Evolutionary conservation across 2,113 vertebrate genomes (phyloP), one percentile per base, ranked within the genome.

Genomic region (Amazona guildingii): DNA sequence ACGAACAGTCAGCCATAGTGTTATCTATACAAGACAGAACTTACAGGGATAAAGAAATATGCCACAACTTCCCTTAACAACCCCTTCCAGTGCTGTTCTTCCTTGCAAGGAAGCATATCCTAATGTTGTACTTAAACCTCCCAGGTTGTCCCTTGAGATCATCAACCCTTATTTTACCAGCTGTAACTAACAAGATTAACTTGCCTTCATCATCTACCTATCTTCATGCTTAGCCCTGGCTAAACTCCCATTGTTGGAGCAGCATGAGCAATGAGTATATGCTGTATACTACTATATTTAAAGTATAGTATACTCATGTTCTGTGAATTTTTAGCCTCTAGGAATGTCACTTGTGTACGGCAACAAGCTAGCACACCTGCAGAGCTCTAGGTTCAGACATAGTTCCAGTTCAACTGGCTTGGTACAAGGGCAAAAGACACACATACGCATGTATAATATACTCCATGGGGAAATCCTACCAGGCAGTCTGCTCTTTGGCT

Each of bases 361-460:
- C 29, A 82, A 29, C 13, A 62, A 31, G 23, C 18, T 37, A 39
- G 27, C 18, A 61, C 3, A 23, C 8, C 37, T 15, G 39, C 2
- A 2, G 17, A 17, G 7, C 31, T 57, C 52, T 54, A 51, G 10
- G 7, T 29, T 75, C 84, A 78, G 37, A 52, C 28, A 24, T 15
- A n/a, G 27, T n/a, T 70, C 29, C 37, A 19, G 46, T 41, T 16
- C 74, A 27, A 13, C 55, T 70, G 51, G 25, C 31, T 43, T 20
- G 7, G 12, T 49, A 39, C 23, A 51, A 52, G 13, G 16, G 13
- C 41, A 55, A 61, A 48, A 67, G 51, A 73, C 11, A 16, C 6
- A 68, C 21, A 12, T 7, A 11, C 1, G 6, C 2, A 0, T 21
- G 70, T 28, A 18, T 2, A 23, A 48, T 49, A 23, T 2, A n/a